Base-by-base conservation (phyloP, 2,113 vertebrate species). In the Stictonetta naevosa region DNA sequence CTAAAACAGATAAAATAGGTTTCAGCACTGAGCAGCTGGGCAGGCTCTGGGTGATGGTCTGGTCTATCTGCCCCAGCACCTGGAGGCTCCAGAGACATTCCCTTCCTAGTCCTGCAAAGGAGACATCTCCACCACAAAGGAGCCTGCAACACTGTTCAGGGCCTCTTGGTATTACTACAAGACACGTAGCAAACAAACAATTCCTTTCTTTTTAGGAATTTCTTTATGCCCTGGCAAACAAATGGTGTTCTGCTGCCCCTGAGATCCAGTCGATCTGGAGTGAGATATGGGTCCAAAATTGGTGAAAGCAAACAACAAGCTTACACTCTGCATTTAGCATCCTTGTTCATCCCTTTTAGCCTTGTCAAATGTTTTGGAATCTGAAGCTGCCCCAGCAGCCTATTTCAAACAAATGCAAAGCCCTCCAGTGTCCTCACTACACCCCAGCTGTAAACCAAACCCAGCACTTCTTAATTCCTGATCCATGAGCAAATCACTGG, bases 401-500 rank as follows among this genome's bases (percentile, higher is more conserved):
- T 86, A 5, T 91, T 95, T 92, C 86, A 79, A 96, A 95, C 74
- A 63, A 80, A 85, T 6, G 50, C 83, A 89, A 92, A 93, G 58
- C 88, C 74, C 74, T 90, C 21, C 81, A 53, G 58, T 63, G 59
- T 93, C 94, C 96, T 93, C 74, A 94, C 0, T 79, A 77, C 92
- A 82, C 86, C 88, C 59, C 88, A 89, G 71, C 88, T 92, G 91
- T 59, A 96, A 96, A 87, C 36, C 89, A 69, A 90, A 72, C 40
- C 86, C 92, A 50, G 66, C 73, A 58, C 34, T 52, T 60, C 55
- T 44, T 63, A 74, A 69, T 92, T 96, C 90, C 92, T 77, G 48
- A 56, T 34, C 74, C 68, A 25, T 91, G 91, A 95, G 63, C 69
- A 68, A 94, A 93, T 13, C 68, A 12, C 17, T 93, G 94, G 92